Evolutionary conservation across 2,797 vertebrate genomes (phyloP).

Genomic region (Gila robusta): DNA sequence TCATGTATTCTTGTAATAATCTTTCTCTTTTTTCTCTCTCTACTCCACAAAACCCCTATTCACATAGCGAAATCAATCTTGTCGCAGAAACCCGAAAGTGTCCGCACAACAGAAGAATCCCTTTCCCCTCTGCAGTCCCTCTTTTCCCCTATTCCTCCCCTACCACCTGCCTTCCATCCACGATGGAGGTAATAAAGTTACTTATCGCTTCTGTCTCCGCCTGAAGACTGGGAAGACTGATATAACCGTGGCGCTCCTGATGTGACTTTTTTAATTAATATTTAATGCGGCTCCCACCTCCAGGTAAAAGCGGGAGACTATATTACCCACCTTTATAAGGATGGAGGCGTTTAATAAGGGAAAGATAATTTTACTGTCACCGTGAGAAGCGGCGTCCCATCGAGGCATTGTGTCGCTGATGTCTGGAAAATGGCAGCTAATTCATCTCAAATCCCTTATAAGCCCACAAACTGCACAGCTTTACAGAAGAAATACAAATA

Average conservation of each 20-base stretch:
- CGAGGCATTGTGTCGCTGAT: constrained; percentile 68
- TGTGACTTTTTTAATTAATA: constrained; percentile 71
- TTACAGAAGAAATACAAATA: not conserved
- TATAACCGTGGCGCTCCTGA: constrained; percentile 57
- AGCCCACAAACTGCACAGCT: constrained; percentile 24
- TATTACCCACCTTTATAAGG: constrained; percentile 71
- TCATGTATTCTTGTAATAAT: constrained; percentile 9
- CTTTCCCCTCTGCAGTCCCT: constrained; percentile 13
- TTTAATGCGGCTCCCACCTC: constrained; percentile 65
- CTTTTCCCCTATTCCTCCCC: constrained; percentile 33
- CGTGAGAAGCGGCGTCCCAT: constrained; percentile 73
- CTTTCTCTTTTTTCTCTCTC: constrained; percentile 7
- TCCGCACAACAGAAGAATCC: constrained; percentile 39
- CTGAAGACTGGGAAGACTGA: constrained; percentile 64
- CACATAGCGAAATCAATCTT: constrained; percentile 5
- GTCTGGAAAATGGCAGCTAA: constrained; percentile 70
- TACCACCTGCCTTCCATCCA: constrained; percentile 61
- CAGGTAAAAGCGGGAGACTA: constrained; percentile 71
- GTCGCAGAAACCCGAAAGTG: constrained; percentile 12
- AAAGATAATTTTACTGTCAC: constrained; percentile 83
- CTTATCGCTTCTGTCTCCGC: constrained; percentile 74
- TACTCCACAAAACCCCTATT: constrained; percentile 2
- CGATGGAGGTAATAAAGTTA: constrained; percentile 78
- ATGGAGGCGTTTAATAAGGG: constrained; percentile 85
- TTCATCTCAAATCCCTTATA: constrained; percentile 61